These are phyloP conservation scores for Heliothis subflexa DNA, from an alignment of 1,140 invertebrate genomes.

Conservation along the genomic window DNA sequence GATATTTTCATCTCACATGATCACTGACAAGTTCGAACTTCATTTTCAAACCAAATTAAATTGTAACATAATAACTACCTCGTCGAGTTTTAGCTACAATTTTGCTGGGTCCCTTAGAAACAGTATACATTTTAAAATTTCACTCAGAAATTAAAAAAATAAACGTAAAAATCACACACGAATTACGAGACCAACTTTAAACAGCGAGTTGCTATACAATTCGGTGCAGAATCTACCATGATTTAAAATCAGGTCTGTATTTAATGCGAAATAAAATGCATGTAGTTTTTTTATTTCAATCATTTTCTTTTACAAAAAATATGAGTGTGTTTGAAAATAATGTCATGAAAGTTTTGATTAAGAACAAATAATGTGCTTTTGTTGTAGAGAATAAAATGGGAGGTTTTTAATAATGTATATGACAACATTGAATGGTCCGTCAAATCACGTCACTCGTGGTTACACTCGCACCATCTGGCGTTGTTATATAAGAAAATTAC, in stretches of 20 bases:
- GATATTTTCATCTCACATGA: slow-evolving; percentile 53
- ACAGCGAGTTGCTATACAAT: slow-evolving; percentile 52
- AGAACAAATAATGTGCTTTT: no score
- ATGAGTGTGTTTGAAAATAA: no score
- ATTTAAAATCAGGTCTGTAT: background rate
- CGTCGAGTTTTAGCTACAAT: slow-evolving; percentile 94
- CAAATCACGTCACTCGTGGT: no score
- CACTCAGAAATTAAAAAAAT: slow-evolving; percentile 71
- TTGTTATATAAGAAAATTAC: no score
- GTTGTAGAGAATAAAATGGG: no score
- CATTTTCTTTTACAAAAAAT: no score
- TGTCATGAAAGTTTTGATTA: no score
- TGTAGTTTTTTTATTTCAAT: no score
- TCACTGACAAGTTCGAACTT: slow-evolving; percentile 37
- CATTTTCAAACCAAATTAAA: slow-evolving; percentile 27
- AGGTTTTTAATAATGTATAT: no score
- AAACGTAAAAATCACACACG: slow-evolving; percentile 66
- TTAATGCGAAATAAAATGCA: no score
- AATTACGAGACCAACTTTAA: slow-evolving; percentile 61
- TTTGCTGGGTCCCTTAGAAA: slow-evolving; percentile 94
- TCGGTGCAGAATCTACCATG: background rate
- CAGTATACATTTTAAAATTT: slow-evolving; percentile 91
- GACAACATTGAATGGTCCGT: no score
- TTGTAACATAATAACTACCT: slow-evolving; percentile 86
- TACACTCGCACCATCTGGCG: no score